phyloP scores from a whole-genome alignment of 1,140 invertebrate genomes.

The Zaprionus davidi region DNA sequence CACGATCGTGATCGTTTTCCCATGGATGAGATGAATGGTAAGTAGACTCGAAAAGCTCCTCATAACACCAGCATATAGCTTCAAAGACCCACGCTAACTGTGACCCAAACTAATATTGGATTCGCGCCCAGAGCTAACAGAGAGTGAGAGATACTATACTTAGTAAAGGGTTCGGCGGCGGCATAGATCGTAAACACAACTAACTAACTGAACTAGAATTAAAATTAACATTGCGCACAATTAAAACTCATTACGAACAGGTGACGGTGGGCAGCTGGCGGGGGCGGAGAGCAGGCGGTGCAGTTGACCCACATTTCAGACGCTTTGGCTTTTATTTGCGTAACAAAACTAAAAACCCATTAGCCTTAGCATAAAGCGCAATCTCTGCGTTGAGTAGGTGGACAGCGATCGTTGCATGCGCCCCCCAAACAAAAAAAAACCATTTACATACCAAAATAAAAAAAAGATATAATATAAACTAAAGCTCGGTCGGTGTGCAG shows the following conservation, averaged over 20 bases:
- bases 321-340: constrained; percentile 65
- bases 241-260: constrained; percentile 72
- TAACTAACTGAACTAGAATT: constrained; percentile 50
- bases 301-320: constrained; percentile 70
- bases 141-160: constrained; percentile 15
- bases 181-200: constrained; percentile 45
- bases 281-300: neutral
- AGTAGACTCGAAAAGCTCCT: constrained; percentile 20
- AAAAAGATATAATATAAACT: constrained; percentile 37
- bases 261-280: constrained; percentile 11
- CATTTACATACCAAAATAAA: constrained; percentile 39
- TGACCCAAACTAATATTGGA: constrained; percentile 60
- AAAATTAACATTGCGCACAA: constrained; percentile 71
- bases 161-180: constrained; percentile 32
- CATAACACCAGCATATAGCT: neutral
- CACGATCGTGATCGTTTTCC: constrained; percentile 62
- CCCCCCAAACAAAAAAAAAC: constrained; percentile 44
- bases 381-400: constrained; percentile 43
- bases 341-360: constrained; percentile 80
- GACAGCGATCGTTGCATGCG: constrained; percentile 48
- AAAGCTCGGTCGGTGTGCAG: constrained; percentile 25
- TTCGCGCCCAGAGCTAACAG: constrained; percentile 51
- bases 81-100: neutral
- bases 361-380: constrained; percentile 68
- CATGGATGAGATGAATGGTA: constrained; percentile 71